These are phyloP conservation scores for Battus philenor DNA, from an alignment of 1,140 invertebrate species.

Conservation along the genomic window DNA sequence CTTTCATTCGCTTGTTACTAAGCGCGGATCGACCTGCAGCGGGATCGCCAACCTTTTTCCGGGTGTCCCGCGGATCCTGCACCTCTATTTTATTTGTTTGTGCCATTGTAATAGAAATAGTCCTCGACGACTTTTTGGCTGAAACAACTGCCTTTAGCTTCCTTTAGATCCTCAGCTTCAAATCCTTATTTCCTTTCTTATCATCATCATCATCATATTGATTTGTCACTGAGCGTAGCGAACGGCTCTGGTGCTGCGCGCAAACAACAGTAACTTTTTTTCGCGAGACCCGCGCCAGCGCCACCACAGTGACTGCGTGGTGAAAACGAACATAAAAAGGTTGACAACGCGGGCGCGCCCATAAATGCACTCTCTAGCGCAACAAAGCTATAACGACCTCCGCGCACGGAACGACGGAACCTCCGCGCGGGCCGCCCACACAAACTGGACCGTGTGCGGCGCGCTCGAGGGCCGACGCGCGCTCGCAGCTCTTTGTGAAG, in stretches of 20 bases:
- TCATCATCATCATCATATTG: no score
- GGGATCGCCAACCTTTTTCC: conserved; percentile 66
- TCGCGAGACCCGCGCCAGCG: no score
- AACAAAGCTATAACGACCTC: conserved; percentile 49
- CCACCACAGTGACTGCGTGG: no score
- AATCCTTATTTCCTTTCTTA: no score
- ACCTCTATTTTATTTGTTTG: conserved; percentile 40
- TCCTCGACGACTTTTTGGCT: conserved; percentile 22
- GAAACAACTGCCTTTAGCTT: no score
- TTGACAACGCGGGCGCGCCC: conserved; percentile 54
- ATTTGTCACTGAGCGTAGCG: no score
- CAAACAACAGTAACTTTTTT: no score
- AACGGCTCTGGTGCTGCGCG: no score
- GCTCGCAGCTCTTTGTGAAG: conserved; percentile 65
- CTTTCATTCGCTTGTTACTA: conserved; percentile 66
- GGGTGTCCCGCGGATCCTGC: conserved; percentile 49
- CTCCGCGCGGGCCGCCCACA: conserved; percentile 22
- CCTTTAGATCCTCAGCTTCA: no score
- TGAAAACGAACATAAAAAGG: conserved; percentile 55
- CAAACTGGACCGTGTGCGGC: conserved; percentile 29
- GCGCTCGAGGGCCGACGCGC: conserved; percentile 38
- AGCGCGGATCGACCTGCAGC: conserved; percentile 37
- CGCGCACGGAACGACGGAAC: conserved; percentile 26
- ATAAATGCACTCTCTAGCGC: conserved; percentile 71
- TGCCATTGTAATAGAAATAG: no score